Conservation (phyloP, 2,888 invertebrate species). For the Lysandra coridon region DNA sequence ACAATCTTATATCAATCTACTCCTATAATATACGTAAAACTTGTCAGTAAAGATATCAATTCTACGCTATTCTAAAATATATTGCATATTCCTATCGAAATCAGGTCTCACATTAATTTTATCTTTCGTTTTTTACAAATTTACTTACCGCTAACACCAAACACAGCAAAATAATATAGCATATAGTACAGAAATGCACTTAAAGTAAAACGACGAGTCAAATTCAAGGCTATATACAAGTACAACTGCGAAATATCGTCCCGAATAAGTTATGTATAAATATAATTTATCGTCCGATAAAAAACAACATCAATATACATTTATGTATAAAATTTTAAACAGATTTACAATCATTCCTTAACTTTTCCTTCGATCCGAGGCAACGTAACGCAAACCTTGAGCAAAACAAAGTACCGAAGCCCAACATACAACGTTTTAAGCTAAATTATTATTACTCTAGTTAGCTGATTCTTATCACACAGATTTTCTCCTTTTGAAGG, state of each 20-base stretch:
- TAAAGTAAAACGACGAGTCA: constrained; percentile 44
- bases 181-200: constrained; percentile 62
- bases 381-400: neutral
- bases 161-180: constrained; percentile 69
- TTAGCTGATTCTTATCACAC: constrained; percentile 66
- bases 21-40: neutral
- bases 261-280: constrained; percentile 51
- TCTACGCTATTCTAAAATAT: constrained; percentile 29
- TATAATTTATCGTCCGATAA: constrained; percentile 50
- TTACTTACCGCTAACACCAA: constrained; percentile 66
- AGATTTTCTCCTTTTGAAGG: constrained; percentile 68
- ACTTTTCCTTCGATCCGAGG: constrained; percentile 35
- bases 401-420: neutral
- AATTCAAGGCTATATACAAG: constrained; percentile 46
- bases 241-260: constrained; percentile 45
- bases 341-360: constrained; percentile 36
- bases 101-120: constrained; percentile 58
- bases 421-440: constrained; percentile 37
- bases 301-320: constrained; percentile 45
- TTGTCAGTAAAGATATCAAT: neutral
- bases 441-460: constrained; percentile 49
- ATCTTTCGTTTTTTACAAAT: constrained; percentile 39
- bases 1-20: constrained; percentile 6
- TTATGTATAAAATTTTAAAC: constrained; percentile 43
- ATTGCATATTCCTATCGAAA: constrained; percentile 39